Base-by-base conservation (phyloP, 1,140 invertebrate species). In the Trinorchestia longiramus region DNA sequence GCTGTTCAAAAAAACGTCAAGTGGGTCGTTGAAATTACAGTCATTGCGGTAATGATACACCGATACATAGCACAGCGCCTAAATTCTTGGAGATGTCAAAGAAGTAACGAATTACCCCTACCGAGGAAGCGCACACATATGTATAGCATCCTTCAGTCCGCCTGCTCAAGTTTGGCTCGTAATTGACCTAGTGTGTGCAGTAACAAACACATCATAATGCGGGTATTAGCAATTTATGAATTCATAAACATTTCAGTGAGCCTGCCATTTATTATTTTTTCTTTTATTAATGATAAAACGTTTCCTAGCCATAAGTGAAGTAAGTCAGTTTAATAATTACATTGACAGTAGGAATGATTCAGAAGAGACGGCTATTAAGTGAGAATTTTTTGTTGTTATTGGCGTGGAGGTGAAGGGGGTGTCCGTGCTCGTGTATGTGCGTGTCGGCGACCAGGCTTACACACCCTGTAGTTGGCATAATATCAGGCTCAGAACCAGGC, bases 41-140 rank as follows among this genome's bases (percentile, higher is more conserved):
- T 94, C 43, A 94, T 94, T 94, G 43, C 44, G 44, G 44, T 94
- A 94, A 94, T 94, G 92, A 94, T 94, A 94, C 92, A 94, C 43
- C 44, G 40, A 94, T 94, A 47, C 92, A 94, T 94, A 36, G 41
- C 92, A 94, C 92, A 45, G 43, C 92, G 92, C 92, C 92, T 47
- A 94, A 94, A 47, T 94, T 94, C 92, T 45, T 94, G 92, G 92
- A 94, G 92, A 94, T 94, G 92, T 94, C 92, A 94, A 94, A 94
- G 92, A 94, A 45, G 44, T 94, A 94, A 94, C 92, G 44, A 94
- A 94, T 94, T 94, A 47, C 92, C 43, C 15, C 92, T 94, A 43
- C 92, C 92, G 44, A 44, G 92, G 43, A 40, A 94, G n/a, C 88
- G 88, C 43, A 90, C 88, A 43, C 88, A 42, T 36, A 77, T 77